These are phyloP conservation scores for Exephanes ischioxanthus DNA, from an alignment of 2,888 invertebrate genomes.

Conservation along the genomic window DNA sequence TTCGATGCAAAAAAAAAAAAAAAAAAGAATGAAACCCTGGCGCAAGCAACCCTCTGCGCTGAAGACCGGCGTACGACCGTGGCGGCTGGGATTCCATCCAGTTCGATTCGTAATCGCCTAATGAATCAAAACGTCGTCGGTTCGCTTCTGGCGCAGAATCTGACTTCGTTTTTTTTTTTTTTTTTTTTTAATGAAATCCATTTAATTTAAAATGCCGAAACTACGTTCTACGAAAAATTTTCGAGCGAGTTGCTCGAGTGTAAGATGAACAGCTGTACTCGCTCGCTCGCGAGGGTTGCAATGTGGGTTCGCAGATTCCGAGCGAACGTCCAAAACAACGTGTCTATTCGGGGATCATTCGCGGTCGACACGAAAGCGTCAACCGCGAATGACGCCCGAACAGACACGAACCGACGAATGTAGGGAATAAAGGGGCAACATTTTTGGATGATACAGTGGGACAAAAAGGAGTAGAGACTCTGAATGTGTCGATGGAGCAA, in stretches of 20 bases:
- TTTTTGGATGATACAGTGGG: no score
- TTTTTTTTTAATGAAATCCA: conserved; percentile 24
- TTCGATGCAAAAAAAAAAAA: conserved; percentile 49
- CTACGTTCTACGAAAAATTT: not conserved
- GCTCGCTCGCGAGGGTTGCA: not conserved
- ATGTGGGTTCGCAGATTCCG: not conserved
- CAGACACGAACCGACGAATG: not conserved
- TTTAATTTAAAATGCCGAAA: not conserved
- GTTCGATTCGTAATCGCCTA: conserved; percentile 55
- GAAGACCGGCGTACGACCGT: conserved; percentile 9
- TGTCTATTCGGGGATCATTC: no score
- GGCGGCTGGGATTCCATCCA: conserved; percentile 38
- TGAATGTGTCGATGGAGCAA: no score
- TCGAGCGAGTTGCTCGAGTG: no score
- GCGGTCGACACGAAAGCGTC: no score
- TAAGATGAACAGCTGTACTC: not conserved
- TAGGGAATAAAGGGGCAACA: no score
- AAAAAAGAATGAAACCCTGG: conserved; percentile 8
- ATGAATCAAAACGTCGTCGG: conserved; percentile 61
- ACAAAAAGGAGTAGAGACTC: no score
- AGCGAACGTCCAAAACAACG: not conserved
- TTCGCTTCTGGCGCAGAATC: conserved; percentile 5
- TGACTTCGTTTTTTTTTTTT: conserved; percentile 5
- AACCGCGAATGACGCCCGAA: not conserved
- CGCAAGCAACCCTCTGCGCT: conserved; percentile 24